phyloP scores from a whole-genome alignment of 2,113 vertebrate species.

The Nansenia antarctica region DNA sequence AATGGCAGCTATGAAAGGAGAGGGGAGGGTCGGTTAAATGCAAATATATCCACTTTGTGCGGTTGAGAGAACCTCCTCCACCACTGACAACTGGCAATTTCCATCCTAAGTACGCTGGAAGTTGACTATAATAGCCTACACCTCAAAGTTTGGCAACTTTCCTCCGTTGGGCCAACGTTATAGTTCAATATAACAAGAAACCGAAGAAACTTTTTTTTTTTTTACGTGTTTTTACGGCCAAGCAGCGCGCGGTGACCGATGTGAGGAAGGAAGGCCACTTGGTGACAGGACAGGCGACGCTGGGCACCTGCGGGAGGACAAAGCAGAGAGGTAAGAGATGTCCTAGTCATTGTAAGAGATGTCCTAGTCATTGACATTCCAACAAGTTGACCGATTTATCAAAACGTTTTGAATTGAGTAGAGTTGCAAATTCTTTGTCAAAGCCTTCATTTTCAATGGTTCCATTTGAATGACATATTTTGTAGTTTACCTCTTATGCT shows the following conservation, averaged over 20 bases:
- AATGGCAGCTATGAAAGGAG: slow-evolving; percentile 74
- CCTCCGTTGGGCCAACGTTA: neutral
- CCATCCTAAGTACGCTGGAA: slow-evolving; percentile 29
- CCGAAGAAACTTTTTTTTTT: too few species aligned
- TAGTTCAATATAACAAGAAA: neutral
- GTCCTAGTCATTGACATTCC: neutral
- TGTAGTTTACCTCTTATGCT: too few species aligned
- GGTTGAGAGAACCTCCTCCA: slow-evolving; percentile 60
- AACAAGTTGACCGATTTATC: neutral
- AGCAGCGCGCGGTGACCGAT: too few species aligned
- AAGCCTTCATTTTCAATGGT: neutral
- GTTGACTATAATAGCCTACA: slow-evolving; percentile 2
- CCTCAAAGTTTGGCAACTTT: neutral
- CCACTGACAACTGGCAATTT: slow-evolving; percentile 55
- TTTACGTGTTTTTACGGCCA: too few species aligned
- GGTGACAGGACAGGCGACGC: slow-evolving; percentile 19
- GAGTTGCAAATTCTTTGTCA: neutral
- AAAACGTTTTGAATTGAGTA: neutral
- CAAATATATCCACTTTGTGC: slow-evolving; percentile 77
- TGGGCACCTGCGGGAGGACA: slow-evolving; percentile 60
- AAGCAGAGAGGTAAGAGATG: neutral
- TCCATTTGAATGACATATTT: neutral
- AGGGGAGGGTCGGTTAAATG: slow-evolving; percentile 78
- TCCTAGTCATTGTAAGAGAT: neutral
- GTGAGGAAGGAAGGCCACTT: neutral